Conservation (phyloP, 2,113 vertebrate species). For the Numenius arquata region DNA sequence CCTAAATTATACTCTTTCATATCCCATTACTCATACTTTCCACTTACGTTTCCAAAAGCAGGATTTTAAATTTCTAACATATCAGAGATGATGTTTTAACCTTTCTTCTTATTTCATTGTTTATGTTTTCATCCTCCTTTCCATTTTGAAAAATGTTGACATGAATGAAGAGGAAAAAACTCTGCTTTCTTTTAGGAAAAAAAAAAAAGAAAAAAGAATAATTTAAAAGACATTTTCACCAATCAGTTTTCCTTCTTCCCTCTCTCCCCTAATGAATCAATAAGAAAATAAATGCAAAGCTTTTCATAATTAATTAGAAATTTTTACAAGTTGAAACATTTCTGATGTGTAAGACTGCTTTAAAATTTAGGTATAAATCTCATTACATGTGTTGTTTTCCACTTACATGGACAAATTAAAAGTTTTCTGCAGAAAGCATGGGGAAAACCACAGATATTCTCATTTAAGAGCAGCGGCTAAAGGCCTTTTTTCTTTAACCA, state of each 20-base stretch:
- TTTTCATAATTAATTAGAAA: background rate
- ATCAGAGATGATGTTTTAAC: background rate
- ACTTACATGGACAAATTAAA: background rate
- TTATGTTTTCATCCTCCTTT: background rate
- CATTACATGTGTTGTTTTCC: background rate
- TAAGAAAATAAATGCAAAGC: background rate
- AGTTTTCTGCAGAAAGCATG: background rate
- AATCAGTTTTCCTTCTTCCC: background rate
- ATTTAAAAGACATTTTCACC: background rate
- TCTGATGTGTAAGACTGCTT: background rate
- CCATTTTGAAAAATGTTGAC: background rate
- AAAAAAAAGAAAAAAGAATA: background rate
- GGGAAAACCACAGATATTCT: background rate
- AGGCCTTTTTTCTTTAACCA: background rate
- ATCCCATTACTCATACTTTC: background rate
- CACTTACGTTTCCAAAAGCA: background rate
- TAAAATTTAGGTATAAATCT: background rate
- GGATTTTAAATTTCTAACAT: background rate
- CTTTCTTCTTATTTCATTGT: background rate
- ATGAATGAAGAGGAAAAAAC: background rate
- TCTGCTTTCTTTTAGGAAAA: background rate
- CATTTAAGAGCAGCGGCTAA: background rate
- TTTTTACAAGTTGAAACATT: background rate
- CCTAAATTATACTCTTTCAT: background rate
- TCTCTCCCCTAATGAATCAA: background rate